Conservation (phyloP, 1,140 invertebrate genomes). For the Bacillus rossius region DNA sequence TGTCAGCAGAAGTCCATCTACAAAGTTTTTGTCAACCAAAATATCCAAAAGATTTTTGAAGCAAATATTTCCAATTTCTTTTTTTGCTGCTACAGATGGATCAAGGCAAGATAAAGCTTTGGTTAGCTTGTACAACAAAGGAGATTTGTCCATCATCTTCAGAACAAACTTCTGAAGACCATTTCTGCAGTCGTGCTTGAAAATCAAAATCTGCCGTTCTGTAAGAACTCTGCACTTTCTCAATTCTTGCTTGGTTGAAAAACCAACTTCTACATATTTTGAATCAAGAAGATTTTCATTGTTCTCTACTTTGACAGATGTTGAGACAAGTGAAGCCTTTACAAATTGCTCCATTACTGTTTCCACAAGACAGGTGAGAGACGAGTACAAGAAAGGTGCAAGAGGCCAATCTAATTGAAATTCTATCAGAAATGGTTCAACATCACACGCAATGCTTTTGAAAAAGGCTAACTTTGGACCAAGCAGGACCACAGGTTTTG, state of each 20-base stretch:
- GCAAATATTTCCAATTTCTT: too few species aligned
- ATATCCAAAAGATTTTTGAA: too few species aligned
- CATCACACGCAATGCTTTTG: background rate
- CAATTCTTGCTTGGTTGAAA: conserved; percentile 5
- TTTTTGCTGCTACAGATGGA: background rate
- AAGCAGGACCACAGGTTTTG: background rate
- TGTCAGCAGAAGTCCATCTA: too few species aligned
- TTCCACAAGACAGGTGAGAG: background rate
- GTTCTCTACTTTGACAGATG: too few species aligned
- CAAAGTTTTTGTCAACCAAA: too few species aligned
- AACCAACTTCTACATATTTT: conserved; percentile 11
- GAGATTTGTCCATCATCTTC: conserved; percentile 8
- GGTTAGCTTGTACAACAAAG: background rate
- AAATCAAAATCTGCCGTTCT: conserved; percentile 10
- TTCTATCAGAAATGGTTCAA: background rate
- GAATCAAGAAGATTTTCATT: too few species aligned
- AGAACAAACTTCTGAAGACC: conserved; percentile 4
- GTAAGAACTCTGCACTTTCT: conserved; percentile 3
- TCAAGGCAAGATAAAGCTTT: conserved; percentile 13
- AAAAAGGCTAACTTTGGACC: conserved; percentile 1
- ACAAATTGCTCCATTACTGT: conserved; percentile 2
- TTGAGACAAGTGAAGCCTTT: too few species aligned
- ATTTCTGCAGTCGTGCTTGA: conserved; percentile 12
- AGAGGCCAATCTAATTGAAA: conserved; percentile 1
- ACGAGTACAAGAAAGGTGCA: background rate